Percentiles rank a stretch among this genome's conserved stretches.
These are phyloP conservation scores for Microtus richardsoni DNA, from an alignment of 2,113 vertebrate species.

Conservation along the genomic window DNA sequence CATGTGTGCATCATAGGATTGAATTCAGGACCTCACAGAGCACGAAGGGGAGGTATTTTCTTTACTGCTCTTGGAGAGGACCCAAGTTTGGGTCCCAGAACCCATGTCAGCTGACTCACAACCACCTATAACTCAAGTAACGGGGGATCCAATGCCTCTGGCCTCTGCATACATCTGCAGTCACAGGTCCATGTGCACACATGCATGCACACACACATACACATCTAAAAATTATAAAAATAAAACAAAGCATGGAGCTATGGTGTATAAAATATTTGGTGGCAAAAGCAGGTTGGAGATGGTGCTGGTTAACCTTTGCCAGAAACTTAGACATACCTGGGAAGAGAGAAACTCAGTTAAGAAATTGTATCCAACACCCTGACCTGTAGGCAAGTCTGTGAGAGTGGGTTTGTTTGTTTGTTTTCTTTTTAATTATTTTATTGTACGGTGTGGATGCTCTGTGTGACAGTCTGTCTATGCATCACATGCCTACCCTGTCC, in stretches of 20 bases:
- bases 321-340: neutral
- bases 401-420: neutral
- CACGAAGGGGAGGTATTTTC: neutral
- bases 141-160: neutral
- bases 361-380: neutral
- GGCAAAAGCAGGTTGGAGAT: conserved; percentile 16
- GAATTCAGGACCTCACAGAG: neutral
- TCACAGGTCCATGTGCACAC: neutral
- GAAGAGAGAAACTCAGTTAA: neutral
- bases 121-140: neutral
- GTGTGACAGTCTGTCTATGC: neutral
- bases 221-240: neutral
- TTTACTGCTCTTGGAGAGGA: neutral
- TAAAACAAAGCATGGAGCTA: neutral
- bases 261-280: conserved; percentile 40
- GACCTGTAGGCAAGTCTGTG: neutral
- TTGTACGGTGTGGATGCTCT: neutral
- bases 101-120: neutral
- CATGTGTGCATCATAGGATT: neutral
- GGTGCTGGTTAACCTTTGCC: neutral
- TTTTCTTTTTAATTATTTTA: neutral
- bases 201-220: neutral
- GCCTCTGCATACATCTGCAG: neutral
- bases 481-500: neutral
- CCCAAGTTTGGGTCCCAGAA: neutral